Evolutionary conservation across 2,113 vertebrate genomes (phyloP), one percentile per base, ranked within the genome.

Genomic region (Campylorhamphus procurvoides): DNA sequence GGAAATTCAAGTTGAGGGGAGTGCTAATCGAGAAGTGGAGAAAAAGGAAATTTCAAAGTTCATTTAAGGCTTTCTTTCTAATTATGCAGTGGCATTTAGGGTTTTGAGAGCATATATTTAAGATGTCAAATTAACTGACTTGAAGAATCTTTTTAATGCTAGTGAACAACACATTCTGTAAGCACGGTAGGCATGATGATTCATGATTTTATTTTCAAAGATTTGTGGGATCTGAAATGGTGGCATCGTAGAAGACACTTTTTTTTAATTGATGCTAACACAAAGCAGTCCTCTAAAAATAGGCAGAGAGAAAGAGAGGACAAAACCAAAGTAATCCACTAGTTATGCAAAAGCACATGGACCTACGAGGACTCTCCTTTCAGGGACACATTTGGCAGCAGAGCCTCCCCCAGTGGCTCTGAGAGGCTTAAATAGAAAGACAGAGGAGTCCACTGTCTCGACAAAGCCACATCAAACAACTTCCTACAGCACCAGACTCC

Each of bases 81-180:
- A 72, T 93, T 83, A 66, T 78, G 60, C 84, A 75, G 53, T 93
- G 87, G 66, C 66, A 92, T 89, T 92, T 94, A 76, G 37, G 81
- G 90, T 68, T 93, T 94, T 91, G 69, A 91, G 69, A 90, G 66
- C 14, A 1, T 67, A 25, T 68, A 71, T 82, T 93, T 94, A 92
- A 76, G 63, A 80, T 83, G 90, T 90, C 87, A 93, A 40, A 77
- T 86, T 50, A 86, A 96, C 69, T 88, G 75, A 84, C 71, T 91
- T 80, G 52, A 80, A 79, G 75, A 60, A 55, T 62, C 56, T 76
- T 73, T 85, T 68, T 87, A 79, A 81, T 37, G 55, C 39, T 44
- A 78, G 16, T 95, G 92, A 96, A 90, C 60, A 95, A 73, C 60
- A 89, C 64, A 82, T 87, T 77, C 62, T 62, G 31, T 19, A n/a